phyloP scores from a whole-genome alignment of 2,113 vertebrate genomes.

The Boleophthalmus pectinirostris region DNA sequence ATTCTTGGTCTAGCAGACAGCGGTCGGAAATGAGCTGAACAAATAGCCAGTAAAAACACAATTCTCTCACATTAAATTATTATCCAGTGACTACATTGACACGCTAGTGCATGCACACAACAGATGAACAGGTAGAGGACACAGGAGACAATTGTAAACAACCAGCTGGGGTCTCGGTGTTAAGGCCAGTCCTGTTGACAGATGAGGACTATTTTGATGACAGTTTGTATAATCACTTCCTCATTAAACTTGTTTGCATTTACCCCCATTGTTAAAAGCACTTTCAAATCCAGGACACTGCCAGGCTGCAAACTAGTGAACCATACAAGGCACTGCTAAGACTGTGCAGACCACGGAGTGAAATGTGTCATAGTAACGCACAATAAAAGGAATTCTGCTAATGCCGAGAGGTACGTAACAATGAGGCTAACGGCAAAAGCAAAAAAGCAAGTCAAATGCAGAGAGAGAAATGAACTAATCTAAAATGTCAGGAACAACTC shows the following conservation, averaged over 20 bases:
- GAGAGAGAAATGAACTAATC: not conserved
- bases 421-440: not conserved
- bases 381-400: not conserved
- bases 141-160: not conserved
- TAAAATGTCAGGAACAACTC: not conserved
- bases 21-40: not conserved
- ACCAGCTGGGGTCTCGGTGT: not conserved
- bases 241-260: not conserved
- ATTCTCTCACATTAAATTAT: not conserved
- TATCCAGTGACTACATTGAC: not conserved
- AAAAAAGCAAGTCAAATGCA: not conserved
- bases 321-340: not conserved
- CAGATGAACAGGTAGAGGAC: not conserved
- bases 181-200: not conserved
- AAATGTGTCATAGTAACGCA: not conserved
- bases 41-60: not conserved
- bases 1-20: not conserved
- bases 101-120: not conserved
- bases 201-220: not conserved
- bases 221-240: conserved; percentile 2
- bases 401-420: not conserved
- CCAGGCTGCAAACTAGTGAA: not conserved
- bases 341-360: not conserved
- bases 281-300: not conserved
- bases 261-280: not conserved